Evolutionary conservation across 2,113 vertebrate species (phyloP).

Genomic region (Etheostoma spectabile): DNA sequence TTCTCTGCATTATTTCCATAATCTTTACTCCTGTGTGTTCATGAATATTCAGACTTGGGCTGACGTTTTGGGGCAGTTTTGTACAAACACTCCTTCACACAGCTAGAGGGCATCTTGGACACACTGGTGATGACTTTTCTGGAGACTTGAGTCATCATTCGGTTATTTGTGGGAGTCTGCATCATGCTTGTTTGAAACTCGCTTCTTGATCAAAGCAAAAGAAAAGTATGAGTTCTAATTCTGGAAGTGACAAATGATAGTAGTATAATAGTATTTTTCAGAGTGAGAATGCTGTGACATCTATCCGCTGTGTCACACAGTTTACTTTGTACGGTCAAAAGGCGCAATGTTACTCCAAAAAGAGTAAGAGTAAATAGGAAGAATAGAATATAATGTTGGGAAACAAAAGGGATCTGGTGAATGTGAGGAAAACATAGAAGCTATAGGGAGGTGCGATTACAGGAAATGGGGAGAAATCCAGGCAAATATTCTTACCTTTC

Average conservation of each 20-base stretch:
- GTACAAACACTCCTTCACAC: constrained; percentile 23
- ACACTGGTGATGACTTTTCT: constrained; percentile 24
- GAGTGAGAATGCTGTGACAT: not conserved
- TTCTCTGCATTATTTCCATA: constrained; percentile 37
- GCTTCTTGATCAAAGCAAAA: constrained; percentile 12
- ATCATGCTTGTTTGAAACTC: constrained; percentile 17
- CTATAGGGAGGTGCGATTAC: not conserved
- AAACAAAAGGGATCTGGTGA: not conserved
- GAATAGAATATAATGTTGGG: not conserved
- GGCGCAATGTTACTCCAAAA: not conserved
- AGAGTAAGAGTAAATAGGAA: not conserved
- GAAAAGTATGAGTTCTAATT: not conserved
- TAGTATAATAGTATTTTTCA: no score
- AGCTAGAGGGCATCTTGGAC: constrained; percentile 31
- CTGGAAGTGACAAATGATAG: not conserved
- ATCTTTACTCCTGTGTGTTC: constrained; percentile 40
- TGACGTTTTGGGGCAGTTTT: constrained; percentile 32
- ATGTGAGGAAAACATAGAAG: constrained; percentile 16
- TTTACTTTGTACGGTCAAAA: constrained; percentile 7
- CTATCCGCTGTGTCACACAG: not conserved
- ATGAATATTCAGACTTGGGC: constrained; percentile 53
- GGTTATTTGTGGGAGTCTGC: constrained; percentile 49
- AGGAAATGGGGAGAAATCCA: constrained; percentile 5
- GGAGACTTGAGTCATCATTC: constrained; percentile 42
- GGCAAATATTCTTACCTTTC: constrained; percentile 21